Evolutionary conservation across 1,140 invertebrate species (phyloP), one percentile per base, ranked within the genome.

Genomic region (Cydia amplana): DNA sequence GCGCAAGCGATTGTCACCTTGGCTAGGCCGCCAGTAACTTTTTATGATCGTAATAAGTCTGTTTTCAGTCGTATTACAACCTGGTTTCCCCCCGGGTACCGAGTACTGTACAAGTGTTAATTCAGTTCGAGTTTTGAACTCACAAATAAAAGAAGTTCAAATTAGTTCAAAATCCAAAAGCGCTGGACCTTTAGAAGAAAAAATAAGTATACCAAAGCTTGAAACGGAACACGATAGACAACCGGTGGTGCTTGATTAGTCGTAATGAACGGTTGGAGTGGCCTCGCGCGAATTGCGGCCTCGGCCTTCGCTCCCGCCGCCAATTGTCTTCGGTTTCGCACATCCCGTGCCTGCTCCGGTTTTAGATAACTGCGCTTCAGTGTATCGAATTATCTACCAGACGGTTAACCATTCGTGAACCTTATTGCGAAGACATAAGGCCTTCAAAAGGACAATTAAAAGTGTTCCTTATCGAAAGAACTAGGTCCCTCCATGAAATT

Each of bases 271-370:
- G 63, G 16, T 16, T 20, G 46, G 46, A 55, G n/a, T 20, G 64
- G 64, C 64, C 64, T 67, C 64, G 64, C 64, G 64, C 25, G 55
- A 63, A 63, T 25, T 14, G 63, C 64, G 64, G 64, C 64, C 64
- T 67, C 64, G 64, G 28, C 64, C 64, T 67, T 67, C 28, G 64
- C 12, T 55, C 63, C 25, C 23, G 63, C 20, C 55, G 18, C 64
- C 64, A 67, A 67, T 67, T 67, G 64, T 67, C 64, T 67, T 67
- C 64, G 28, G 64, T 67, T 67, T 67, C 64, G 64, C 64, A 67
- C 64, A 32, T 67, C 64, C 64, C 16, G 64, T 67, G 20, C 63
- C 12, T 20, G 25, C 10, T 67, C 64, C 6, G 6, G 16, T 6
- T 18, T 55, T 55, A 55, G 51, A 55, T 55, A 55, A 55, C 51